Base-by-base conservation (phyloP, 2,113 vertebrate species). In the Epinephelus cyanopodus region DNA sequence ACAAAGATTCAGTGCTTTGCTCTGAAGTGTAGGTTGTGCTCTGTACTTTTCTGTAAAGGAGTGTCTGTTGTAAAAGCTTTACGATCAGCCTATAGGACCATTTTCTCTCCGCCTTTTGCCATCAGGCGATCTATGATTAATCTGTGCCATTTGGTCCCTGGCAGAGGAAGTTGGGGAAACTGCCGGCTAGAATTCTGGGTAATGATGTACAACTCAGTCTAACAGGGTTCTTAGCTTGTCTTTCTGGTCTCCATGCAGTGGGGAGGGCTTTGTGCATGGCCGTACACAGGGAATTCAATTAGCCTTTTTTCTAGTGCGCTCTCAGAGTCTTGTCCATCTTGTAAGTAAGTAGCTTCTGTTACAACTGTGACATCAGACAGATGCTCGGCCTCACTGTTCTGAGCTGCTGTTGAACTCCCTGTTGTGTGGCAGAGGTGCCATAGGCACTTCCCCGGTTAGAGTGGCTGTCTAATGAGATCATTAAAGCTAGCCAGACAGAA, bases 401-500 rank as follows among this genome's bases (percentile, higher is more conserved):
- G 73, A 68, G 10, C 75, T 69, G 77, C 60, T 82, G 76, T 84
- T 61, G 62, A 47, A 18, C 84, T 85, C 74, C 82, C 72, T 82
- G 70, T 87, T 42, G 78, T 72, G 88, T 39, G 66, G 73, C 53
- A 37, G 70, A 68, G 81, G 85, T 66, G 87, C 90, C 77, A 82
- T 39, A 29, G 73, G 82, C 89, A 27, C 62, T 69, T 82, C 72
- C 79, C 71, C 65, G 1, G 78, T 82, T 81, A 76, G 81, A 82
- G 75, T 42, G 84, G 69, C 50, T 84, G 84, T 90, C 90, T 94
- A 95, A 95, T 94, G 93, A 95, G 90, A 93, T 93, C 92, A 84
- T 95, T 93, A 91, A 88, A 90, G 88, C 76, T 54, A 76, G 79
- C 79, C 91, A 88, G 90, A 93, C 84, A 83, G 87, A 89, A 92